Evolutionary conservation across 2,797 vertebrate genomes (phyloP), one percentile per base, ranked within the genome.

Genomic region (Bovichtus diacanthus): DNA sequence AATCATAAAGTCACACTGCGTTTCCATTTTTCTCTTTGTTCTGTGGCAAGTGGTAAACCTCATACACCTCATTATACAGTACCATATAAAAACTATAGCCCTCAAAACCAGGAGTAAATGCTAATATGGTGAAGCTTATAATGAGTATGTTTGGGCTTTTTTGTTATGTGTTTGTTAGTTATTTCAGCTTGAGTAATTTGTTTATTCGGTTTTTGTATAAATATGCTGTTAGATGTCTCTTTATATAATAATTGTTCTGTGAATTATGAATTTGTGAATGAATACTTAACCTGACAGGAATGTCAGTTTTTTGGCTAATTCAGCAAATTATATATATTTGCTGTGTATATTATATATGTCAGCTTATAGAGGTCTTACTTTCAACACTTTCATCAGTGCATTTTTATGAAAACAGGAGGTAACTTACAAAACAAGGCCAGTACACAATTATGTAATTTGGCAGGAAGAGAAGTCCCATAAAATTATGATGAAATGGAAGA

Each of bases 11-110:
- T 46, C 47, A 19, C 13, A 2, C 3, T 38, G 18, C 15, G 43
- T 80, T 75, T 76, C 56, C 67, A n/a, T 25, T 36, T 19, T 18
- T 41, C 23, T 54, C 66, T 91, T 69, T 86, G 58, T 81, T 78
- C n/a, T 73, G 12, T 55, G 41, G 47, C 13, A 1, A 38, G 74
- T 82, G 82, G 83, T 87, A 76, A 77, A 86, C 81, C 81, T 49
- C 75, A 34, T 34, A 34, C 7, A 29, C n/a, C 16, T 74, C 12
- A 13, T 36, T 18, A 6, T 16, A 21, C 39, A 46, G 25, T 19
- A 34, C 1, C 38, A 61, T 11, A 29, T n/a, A 27, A 39, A 49
- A 34, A 19, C 23, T 56, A 7, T 7, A 31, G 19, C 62, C 19
- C 9, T 60, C 18, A 29, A 38, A 65, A 8, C 41, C 27, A 50